phyloP scores from a whole-genome alignment of 2,888 invertebrate species.

The Carcina quercana region DNA sequence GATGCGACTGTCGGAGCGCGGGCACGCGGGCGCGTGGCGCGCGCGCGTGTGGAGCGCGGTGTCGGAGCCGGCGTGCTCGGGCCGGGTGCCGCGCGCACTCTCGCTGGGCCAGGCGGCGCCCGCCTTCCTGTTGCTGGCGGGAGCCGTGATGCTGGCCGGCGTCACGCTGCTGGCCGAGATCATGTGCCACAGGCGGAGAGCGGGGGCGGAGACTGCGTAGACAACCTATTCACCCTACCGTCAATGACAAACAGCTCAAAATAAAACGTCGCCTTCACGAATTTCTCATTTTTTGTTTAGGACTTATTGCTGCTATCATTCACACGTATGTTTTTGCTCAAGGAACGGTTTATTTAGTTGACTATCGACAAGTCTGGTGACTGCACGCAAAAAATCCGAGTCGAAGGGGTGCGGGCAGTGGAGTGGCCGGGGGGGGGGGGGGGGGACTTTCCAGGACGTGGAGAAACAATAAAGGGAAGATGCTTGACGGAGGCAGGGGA shows the following conservation, averaged over 20 bases:
- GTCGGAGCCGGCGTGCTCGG: slow-evolving; percentile 46
- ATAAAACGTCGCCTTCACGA: too few relatives aligned
- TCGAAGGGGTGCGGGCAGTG: too few relatives aligned
- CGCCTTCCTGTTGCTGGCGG: slow-evolving; percentile 43
- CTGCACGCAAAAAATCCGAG: too few relatives aligned
- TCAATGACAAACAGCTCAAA: too few relatives aligned
- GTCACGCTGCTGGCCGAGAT: slow-evolving; percentile 36
- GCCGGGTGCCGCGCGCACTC: slow-evolving; percentile 48
- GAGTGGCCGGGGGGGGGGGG: slow-evolving; percentile 16
- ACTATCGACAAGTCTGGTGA: too few relatives aligned
- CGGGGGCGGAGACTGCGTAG: too few relatives aligned
- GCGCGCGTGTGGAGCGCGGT: slow-evolving; percentile 36
- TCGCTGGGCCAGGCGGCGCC: slow-evolving; percentile 61
- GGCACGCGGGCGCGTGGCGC: slow-evolving; percentile 35
- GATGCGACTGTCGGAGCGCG: slow-evolving; percentile 51
- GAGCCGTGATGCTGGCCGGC: slow-evolving; percentile 26
- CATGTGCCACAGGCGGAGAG: slow-evolving; percentile 38
- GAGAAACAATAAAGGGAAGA: slow-evolving; percentile 57
- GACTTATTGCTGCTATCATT: too few relatives aligned
- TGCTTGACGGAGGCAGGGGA: slow-evolving; percentile 32
- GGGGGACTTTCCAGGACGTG: slow-evolving; percentile 27
- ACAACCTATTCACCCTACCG: too few relatives aligned
- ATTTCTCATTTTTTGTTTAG: too few relatives aligned
- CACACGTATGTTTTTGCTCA: too few relatives aligned
- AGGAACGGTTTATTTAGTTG: too few relatives aligned